phyloP scores from a whole-genome alignment of 2,888 invertebrate species.

The Boloria euphrosyne region DNA sequence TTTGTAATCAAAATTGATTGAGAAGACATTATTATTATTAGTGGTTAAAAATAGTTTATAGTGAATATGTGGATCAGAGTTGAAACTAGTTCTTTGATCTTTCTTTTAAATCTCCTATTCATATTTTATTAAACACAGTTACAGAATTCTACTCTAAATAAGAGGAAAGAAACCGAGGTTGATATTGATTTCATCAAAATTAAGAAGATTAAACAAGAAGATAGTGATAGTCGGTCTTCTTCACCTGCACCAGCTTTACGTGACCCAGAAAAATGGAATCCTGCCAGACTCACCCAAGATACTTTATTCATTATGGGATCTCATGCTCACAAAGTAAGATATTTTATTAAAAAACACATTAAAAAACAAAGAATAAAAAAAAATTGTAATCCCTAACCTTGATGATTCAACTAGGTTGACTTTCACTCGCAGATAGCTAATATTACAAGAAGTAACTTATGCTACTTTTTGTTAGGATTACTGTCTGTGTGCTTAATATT shows the following conservation, averaged over 20 bases:
- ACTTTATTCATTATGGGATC: conserved; percentile 91
- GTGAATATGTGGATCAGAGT: too few relatives aligned
- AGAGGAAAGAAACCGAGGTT: conserved; percentile 85
- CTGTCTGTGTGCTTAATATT: too few relatives aligned
- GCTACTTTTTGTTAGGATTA: too few relatives aligned
- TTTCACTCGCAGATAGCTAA: too few relatives aligned
- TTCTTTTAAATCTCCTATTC: background rate
- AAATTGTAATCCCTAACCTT: too few relatives aligned
- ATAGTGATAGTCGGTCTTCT: conserved; percentile 61
- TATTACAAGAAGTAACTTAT: too few relatives aligned
- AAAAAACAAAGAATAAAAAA: too few relatives aligned
- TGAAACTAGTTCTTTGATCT: background rate
- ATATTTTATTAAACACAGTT: conserved; percentile 16
- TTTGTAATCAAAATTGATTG: too few relatives aligned
- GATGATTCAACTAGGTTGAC: too few relatives aligned
- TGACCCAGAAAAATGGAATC: conserved; percentile 88
- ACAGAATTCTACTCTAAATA: conserved; percentile 80
- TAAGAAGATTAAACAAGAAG: conserved; percentile 73
- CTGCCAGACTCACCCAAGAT: conserved; percentile 86
- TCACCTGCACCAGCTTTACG: conserved; percentile 77
- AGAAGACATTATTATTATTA: too few relatives aligned
- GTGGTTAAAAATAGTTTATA: too few relatives aligned
- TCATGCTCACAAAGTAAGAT: conserved; percentile 84
- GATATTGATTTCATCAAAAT: conserved; percentile 82
- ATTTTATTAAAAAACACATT: background rate